Percentiles rank a stretch among this genome's conserved stretches.
Conservation (phyloP, 2,888 invertebrate species). For the Morinoia aosen region DNA sequence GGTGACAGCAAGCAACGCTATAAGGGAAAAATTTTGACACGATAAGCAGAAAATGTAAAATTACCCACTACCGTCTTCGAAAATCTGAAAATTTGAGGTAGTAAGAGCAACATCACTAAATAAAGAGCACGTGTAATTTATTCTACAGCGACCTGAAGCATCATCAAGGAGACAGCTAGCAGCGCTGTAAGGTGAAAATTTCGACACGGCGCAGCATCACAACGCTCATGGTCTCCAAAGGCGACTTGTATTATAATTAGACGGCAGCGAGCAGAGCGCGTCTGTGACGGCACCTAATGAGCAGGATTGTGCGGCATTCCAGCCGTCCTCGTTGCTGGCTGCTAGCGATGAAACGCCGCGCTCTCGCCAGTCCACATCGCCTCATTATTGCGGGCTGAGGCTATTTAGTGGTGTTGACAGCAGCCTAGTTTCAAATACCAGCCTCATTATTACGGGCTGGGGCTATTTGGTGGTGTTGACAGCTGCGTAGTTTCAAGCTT, state of each 20-base stretch:
- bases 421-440: neutral
- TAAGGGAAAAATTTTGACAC: neutral
- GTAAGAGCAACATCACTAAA: neutral
- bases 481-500: neutral
- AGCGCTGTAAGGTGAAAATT: neutral
- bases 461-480: neutral
- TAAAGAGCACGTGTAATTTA: neutral
- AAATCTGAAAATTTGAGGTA: neutral
- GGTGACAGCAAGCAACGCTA: neutral
- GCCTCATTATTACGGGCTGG: neutral
- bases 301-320: neutral
- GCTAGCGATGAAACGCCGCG: neutral
- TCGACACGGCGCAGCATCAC: neutral
- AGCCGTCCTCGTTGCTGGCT: neutral
- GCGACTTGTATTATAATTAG: neutral
- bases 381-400: conserved; percentile 4
- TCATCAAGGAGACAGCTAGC: neutral
- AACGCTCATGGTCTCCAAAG: neutral
- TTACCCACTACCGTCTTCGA: neutral
- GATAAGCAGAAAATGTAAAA: neutral
- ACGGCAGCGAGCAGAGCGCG: neutral
- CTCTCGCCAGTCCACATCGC: neutral
- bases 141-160: neutral
- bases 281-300: neutral
- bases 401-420: neutral